These are phyloP conservation scores for Cinclus mexicanus DNA, from an alignment of 2,113 vertebrate genomes.

Conservation along the genomic window DNA sequence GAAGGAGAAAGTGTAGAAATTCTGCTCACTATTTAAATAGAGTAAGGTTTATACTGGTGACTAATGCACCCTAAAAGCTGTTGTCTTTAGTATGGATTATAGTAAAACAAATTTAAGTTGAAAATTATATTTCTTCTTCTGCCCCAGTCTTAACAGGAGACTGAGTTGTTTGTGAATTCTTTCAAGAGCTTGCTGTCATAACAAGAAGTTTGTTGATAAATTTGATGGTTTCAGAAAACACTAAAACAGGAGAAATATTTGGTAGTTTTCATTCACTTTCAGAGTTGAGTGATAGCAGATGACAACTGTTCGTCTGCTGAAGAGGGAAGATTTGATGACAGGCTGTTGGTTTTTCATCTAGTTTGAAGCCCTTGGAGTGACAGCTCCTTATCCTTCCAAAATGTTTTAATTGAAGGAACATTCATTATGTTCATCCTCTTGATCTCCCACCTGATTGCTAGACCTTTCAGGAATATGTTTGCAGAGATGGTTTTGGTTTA, in stretches of 20 bases:
- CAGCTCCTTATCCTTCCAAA: not conserved
- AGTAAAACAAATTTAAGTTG: not conserved
- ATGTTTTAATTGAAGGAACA: not conserved
- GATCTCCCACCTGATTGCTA: not conserved
- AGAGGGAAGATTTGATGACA: not conserved
- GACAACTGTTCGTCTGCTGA: not conserved
- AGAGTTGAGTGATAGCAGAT: not conserved
- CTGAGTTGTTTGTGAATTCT: not conserved
- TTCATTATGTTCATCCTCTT: not conserved
- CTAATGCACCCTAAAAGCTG: not conserved
- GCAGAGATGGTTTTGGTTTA: not conserved
- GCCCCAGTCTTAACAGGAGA: not conserved
- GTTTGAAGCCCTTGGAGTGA: not conserved
- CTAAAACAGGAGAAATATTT: not conserved
- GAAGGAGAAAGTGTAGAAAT: not conserved
- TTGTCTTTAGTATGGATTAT: not conserved
- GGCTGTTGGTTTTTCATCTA: not conserved
- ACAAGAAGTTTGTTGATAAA: not conserved
- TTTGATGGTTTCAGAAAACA: not conserved
- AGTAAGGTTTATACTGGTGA: not conserved
- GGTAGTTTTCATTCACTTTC: not conserved
- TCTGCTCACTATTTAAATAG: not conserved
- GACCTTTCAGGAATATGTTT: not conserved
- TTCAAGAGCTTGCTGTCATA: not conserved
- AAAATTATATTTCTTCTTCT: not conserved